Evolutionary conservation across 2,888 invertebrate species (phyloP), one percentile per base, ranked within the genome.

Genomic region (Rhagonycha fulva): DNA sequence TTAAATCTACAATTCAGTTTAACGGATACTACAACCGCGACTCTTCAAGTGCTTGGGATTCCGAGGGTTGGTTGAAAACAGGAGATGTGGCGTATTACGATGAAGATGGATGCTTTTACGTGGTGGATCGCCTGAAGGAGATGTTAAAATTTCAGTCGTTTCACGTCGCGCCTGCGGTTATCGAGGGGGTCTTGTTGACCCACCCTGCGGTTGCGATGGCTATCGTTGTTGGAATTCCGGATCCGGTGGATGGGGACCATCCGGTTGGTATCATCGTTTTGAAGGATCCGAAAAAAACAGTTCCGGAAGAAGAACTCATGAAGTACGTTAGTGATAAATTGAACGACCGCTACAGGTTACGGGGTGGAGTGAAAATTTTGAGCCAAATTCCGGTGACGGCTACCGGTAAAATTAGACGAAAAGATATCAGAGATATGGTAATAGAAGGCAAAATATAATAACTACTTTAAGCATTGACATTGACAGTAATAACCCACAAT

Each of bases 81-180:
- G 90, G 91, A 0, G 91, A 91, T 76, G 84, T 90, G 32, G 87
- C 88, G 24, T 90, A 89, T 77, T 88, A 89, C 77, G 90, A 91
- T 76, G 87, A 89, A 19, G 85, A 88, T 12, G 85, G 85, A 80
- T 88, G 89, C 79, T 89, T 87, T 76, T 90, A 84, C 82, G 87
- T 89, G 60, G 87, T 89, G 0, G 91, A 90, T 62, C 86, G 91
- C 24, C 86, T 89, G 5, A 91, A 91, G 78, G 86, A 89, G 78
- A 83, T 91, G 77, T 83, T 91, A 9, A 91, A 90, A 82, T 91
- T 89, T 79, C 88, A 84, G 78, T 88, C 85, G 62, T 86, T 88
- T 85, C 90, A 91, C 83, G 89, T 91, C 4, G 79, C 84, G 24
- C 87, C 87, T 0, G 83, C 84, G 4, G 77, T 83, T 71, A 24